These are phyloP conservation scores for Cecropterus lyciades DNA, from an alignment of 1,140 invertebrate genomes.

Conservation along the genomic window DNA sequence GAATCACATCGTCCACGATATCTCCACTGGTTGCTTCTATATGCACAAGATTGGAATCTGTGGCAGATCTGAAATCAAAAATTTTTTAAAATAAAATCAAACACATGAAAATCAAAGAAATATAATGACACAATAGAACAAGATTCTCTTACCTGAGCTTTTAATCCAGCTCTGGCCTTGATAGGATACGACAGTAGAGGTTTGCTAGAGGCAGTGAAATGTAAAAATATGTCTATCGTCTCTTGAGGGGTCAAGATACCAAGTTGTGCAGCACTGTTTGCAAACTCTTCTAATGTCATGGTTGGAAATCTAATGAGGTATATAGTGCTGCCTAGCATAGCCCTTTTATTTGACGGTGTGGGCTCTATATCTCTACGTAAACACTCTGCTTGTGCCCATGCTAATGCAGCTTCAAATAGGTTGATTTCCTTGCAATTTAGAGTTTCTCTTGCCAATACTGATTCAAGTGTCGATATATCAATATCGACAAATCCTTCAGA, in stretches of 20 bases:
- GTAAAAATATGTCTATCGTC: constrained; percentile 96
- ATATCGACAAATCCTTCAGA: constrained; percentile 97
- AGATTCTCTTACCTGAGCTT: constrained; percentile 89
- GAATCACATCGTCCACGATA: constrained; percentile 96
- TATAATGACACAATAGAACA: constrained; percentile 21
- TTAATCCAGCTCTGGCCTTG: constrained; percentile 92
- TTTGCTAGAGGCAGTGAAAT: constrained; percentile 93
- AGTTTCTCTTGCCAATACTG: constrained; percentile 94
- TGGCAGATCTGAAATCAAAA: constrained; percentile 91
- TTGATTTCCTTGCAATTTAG: constrained; percentile 96
- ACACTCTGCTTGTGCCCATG: constrained; percentile 95
- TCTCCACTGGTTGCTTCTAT: constrained; percentile 97
- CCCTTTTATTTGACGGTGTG: constrained; percentile 89
- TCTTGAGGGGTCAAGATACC: constrained; percentile 95
- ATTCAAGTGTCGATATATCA: constrained; percentile 94
- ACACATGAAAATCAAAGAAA: constrained; percentile 13
- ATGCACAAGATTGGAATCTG: constrained; percentile 97
- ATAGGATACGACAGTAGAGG: constrained; percentile 92
- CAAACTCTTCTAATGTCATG: constrained; percentile 96
- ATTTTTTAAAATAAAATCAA: constrained; percentile 22
- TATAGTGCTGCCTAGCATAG: constrained; percentile 90
- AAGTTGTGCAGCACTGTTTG: constrained; percentile 94
- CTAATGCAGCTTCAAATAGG: constrained; percentile 94
- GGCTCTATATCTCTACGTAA: constrained; percentile 90
- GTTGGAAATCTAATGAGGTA: constrained; percentile 95